phyloP scores from a whole-genome alignment of 2,888 invertebrate genomes.

The Rhingia campestris region DNA sequence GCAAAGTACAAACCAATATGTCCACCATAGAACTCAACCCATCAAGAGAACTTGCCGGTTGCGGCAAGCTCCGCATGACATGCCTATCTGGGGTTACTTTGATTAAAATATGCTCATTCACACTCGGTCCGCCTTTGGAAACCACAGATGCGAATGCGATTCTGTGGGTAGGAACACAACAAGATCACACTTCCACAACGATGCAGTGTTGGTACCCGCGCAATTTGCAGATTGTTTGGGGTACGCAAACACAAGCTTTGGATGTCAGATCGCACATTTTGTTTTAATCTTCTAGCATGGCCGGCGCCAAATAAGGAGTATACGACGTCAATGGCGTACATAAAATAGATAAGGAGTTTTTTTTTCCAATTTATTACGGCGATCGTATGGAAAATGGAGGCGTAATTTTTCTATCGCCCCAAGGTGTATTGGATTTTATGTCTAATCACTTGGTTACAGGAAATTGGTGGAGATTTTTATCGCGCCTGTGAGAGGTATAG shows the following conservation, averaged over 20 bases:
- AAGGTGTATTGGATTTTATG: constrained; percentile 28
- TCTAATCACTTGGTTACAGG: constrained; percentile 39
- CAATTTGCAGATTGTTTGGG: constrained; percentile 2
- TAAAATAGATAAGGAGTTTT: constrained; percentile 21
- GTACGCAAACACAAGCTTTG: not conserved
- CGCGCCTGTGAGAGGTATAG: not conserved
- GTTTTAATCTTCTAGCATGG: constrained; percentile 5
- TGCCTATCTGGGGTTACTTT: not conserved
- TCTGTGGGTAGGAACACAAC: constrained; percentile 39
- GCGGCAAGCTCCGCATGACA: too few species aligned
- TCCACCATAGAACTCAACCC: not conserved
- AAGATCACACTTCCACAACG: constrained; percentile 18
- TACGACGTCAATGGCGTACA: not conserved
- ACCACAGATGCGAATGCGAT: not conserved
- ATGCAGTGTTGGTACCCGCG: constrained; percentile 6
- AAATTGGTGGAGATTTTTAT: constrained; percentile 41
- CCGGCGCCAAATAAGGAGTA: constrained; percentile 21
- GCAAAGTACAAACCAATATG: not conserved
- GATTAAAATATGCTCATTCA: constrained; percentile 28
- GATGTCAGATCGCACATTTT: not conserved
- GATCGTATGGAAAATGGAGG: constrained; percentile 13
- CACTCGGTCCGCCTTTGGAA: not conserved
- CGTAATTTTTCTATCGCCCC: constrained; percentile 20
- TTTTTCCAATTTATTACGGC: constrained; percentile 11
- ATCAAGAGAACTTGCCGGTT: not conserved